Base-by-base conservation (phyloP, 2,888 invertebrate species). In the Eugnorisma glareosa region DNA sequence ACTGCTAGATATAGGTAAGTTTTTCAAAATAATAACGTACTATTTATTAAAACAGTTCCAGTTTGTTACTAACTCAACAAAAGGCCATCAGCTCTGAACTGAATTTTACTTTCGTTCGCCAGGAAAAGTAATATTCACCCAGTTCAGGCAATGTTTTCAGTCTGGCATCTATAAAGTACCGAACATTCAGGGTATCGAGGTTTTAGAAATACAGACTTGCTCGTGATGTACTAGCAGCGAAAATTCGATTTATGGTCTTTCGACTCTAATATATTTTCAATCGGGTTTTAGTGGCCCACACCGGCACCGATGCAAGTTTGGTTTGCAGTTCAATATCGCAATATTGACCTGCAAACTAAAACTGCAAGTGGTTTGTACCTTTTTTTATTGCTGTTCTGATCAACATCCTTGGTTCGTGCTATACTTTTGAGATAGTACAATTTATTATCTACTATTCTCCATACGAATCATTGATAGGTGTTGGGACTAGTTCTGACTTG, bases 221-320 rank as follows among this genome's bases (percentile, higher is more conserved):
- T 67, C 61, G 28, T 31, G 24, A 40, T 69, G 54, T 51, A 61
- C 40, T 61, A 45, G 35, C 1, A 15, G 4, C 3, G 73, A 54
- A 63, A 73, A 70, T 61, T 59, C 63, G 51, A 74, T 74, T 64
- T 71, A 71, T 59, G 57, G 43, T 5, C 57, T 67, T n/a, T 57
- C 54, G 54, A 73, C 57, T 77, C 63, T 67, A 67, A 73, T 79
- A 59, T 37, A 78, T 57, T 73, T 78, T 70, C 63, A 18, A 70
- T 73, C 67, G 31, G 18, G 28, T 31, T 67, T n/a, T 15, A 69
- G 31, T 68, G 18, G 31, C 35, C 37, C 35, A 10, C 54, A 31
- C 10, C 31, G 64, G 7, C 54, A 31, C 10, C 31, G 64, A 59
- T 68, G 59, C 15, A 45, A 45, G 51, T 64, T 11, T 24, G 57